Base-by-base conservation (phyloP, 2,888 invertebrate species). In the Amblyteles armatorius region DNA sequence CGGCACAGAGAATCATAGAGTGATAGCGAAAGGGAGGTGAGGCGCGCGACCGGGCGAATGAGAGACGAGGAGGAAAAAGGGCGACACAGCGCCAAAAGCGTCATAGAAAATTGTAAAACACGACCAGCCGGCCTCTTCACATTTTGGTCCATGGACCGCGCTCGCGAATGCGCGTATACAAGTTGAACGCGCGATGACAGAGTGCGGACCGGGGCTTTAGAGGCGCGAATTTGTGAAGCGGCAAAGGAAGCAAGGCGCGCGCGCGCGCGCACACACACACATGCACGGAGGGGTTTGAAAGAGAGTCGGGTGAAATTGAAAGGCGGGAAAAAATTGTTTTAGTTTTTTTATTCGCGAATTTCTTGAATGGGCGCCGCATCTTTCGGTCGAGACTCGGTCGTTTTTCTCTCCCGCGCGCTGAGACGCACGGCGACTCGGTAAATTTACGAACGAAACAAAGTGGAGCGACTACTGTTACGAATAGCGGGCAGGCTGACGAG, bases 321-420 rank as follows among this genome's bases (percentile, higher is more conserved):
- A 55, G 13, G 72, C n/a, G 44, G 60, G n/a, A 26, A 26, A 60
- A 76, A 82, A 82, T 63, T 1, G 36, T 48, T 57, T 72, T n/a
- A 26, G 44, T 6, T 71, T 67, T 78, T 55, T 48, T 63, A 19
- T 57, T 57, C 55, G 13, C 36, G 52, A 16, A 67, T 33, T n/a
- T 55, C 65, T 71, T 65, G 33, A 82, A 77, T 82, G 19, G 72
- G n/a, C 63, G 81, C 48, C 71, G 52, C 55, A 33, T n/a, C 29
- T 71, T 36, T 36, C 55, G 19, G 63, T 63, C 63, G 33, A 26
- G 19, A 67, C 72, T 67, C 65, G 36, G 33, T 29, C 44, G 67
- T 33, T 33, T 40, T 57, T 57, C 55, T 63, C 67, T 50, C 71
- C 19, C 26, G 19, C 40, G 63, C n/a, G 16, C 40, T 52, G 68